phyloP scores from a whole-genome alignment of 2,888 invertebrate species.

The Harpalus rufipes region DNA sequence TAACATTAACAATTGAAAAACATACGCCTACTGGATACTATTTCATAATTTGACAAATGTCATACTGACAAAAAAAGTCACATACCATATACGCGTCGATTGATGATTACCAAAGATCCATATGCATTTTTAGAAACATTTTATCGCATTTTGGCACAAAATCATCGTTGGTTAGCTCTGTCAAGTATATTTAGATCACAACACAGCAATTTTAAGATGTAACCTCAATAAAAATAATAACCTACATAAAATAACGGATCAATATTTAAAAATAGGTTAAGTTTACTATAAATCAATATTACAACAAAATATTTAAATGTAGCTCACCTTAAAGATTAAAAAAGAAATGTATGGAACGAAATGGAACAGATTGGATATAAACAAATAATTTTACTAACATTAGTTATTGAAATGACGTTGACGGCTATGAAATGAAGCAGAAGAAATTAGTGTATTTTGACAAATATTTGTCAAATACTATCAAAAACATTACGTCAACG shows the following conservation, averaged over 20 bases:
- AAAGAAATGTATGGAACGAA: conserved; percentile 57
- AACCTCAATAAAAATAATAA: conserved; percentile 58
- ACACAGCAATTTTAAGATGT: conserved; percentile 62
- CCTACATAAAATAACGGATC: conserved; percentile 58
- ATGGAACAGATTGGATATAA: conserved; percentile 68
- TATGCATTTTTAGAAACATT: conserved; percentile 6
- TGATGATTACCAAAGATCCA: too few relatives aligned
- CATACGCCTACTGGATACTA: neutral
- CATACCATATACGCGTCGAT: neutral
- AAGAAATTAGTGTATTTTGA: conserved; percentile 65
- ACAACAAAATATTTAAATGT: conserved; percentile 65
- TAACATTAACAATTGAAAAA: neutral
- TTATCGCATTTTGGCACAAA: neutral
- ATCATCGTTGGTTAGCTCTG: neutral
- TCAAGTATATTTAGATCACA: conserved; percentile 57
- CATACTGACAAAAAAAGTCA: conserved; percentile 1
- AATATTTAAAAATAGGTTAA: conserved; percentile 66
- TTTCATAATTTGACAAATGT: neutral
- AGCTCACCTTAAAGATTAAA: conserved; percentile 75
- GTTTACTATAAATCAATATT: conserved; percentile 56
- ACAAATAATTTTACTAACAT: conserved; percentile 77
- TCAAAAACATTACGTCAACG: conserved; percentile 68
- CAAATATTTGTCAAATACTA: conserved; percentile 67
- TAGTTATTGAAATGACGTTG: conserved; percentile 71
- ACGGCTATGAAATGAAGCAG: conserved; percentile 66